Evolutionary conservation across 2,113 vertebrate species (phyloP).

Genomic region (Grantiella picta): DNA sequence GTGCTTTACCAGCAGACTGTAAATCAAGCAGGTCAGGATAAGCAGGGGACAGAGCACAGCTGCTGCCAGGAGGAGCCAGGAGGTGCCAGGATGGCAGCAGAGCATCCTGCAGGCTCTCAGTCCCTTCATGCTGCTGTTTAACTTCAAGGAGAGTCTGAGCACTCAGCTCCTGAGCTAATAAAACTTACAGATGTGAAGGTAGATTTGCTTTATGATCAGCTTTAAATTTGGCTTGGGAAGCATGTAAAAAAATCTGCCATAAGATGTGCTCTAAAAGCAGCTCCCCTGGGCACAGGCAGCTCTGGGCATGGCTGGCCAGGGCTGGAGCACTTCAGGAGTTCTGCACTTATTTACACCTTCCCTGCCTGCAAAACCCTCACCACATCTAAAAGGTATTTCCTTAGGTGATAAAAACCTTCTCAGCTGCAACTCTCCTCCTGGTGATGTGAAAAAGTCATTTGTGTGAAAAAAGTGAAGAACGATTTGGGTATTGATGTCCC

Average conservation of each 20-base stretch:
- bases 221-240: not conserved
- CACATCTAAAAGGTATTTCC: not conserved
- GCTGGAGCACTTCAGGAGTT: not conserved
- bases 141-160: not conserved
- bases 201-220: not conserved
- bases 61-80: not conserved
- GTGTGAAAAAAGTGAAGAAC: not conserved
- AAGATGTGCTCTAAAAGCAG: not conserved
- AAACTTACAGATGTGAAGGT: not conserved
- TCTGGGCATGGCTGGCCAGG: not conserved
- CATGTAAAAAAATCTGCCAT: not conserved
- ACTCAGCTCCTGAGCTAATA: not conserved
- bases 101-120: not conserved
- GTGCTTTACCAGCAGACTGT: conserved; percentile 18
- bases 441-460: not conserved
- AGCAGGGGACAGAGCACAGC: not conserved
- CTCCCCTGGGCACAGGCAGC: not conserved
- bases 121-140: not conserved
- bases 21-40: not conserved
- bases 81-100: not conserved
- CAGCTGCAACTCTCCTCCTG: not conserved
- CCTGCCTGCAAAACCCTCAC: not conserved
- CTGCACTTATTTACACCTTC: not conserved
- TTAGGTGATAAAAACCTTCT: not conserved
- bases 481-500: accelerated